Conservation (phyloP, 2,888 invertebrate species). For the Dicroscelio sp. region DNA sequence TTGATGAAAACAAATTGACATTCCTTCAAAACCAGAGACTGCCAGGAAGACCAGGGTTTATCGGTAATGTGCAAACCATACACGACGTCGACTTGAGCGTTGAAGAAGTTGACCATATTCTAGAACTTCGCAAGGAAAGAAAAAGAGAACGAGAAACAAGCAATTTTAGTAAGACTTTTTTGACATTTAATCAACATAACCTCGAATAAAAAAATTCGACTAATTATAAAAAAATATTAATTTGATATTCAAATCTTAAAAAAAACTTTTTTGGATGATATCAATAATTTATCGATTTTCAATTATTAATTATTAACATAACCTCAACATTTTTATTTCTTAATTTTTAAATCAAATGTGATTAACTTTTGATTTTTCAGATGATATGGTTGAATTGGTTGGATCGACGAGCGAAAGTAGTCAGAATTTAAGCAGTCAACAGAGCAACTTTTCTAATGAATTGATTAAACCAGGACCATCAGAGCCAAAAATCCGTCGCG, state of each 20-base stretch:
- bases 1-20: background rate
- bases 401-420: constrained; percentile 37
- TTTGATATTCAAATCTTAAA: background rate
- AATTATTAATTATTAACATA: background rate
- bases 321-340: background rate
- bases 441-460: constrained; percentile 33
- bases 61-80: constrained; percentile 20
- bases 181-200: too few relatives aligned
- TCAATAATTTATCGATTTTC: background rate
- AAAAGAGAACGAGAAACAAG: background rate
- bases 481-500: constrained; percentile 60
- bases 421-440: constrained; percentile 2
- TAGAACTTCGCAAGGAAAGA: background rate
- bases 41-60: constrained; percentile 36
- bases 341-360: background rate
- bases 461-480: constrained; percentile 21
- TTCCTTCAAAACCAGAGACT: background rate
- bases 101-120: constrained; percentile 35
- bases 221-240: background rate
- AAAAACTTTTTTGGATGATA: too few relatives aligned
- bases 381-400: constrained; percentile 35
- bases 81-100: constrained; percentile 10
- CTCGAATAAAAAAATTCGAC: background rate
- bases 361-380: background rate
- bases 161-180: constrained; percentile 8